These are phyloP conservation scores for Zoanthus sansibaricus DNA, from an alignment of 92 coral and sea anemone genomes.

Conservation along the genomic window DNA sequence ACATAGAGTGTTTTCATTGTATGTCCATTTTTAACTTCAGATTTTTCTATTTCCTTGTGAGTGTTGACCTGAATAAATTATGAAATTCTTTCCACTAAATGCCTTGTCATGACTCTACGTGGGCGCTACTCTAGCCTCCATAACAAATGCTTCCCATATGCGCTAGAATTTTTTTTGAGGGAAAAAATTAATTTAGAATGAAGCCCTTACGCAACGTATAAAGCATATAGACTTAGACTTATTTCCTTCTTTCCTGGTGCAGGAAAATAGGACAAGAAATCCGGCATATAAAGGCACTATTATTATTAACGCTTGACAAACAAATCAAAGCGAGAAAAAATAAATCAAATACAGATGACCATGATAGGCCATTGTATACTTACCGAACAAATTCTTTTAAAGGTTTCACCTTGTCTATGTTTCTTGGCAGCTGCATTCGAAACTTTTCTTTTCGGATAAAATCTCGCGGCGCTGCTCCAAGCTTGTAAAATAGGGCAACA, in stretches of 20 bases:
- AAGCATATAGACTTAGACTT: neutral
- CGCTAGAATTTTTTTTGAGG: neutral
- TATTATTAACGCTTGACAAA: slow-evolving; percentile 4
- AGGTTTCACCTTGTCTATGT: slow-evolving; percentile 23
- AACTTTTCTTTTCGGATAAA: slow-evolving; percentile 24
- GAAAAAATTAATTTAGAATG: slow-evolving; percentile 1
- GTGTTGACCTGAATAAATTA: too few relatives aligned
- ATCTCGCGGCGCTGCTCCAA: slow-evolving; percentile 23
- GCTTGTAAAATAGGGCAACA: slow-evolving; percentile 38
- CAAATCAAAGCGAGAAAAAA: neutral
- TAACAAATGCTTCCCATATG: neutral
- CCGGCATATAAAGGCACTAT: neutral
- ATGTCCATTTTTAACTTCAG: too few relatives aligned
- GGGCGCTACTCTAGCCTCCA: too few relatives aligned
- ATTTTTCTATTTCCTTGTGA: too few relatives aligned
- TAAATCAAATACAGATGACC: neutral
- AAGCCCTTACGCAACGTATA: slow-evolving; percentile 3
- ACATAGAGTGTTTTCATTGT: too few relatives aligned
- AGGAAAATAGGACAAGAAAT: too few relatives aligned
- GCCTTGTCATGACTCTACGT: too few relatives aligned
- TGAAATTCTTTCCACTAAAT: too few relatives aligned
- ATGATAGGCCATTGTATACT: slow-evolving; percentile 14
- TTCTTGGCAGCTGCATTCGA: slow-evolving; percentile 27
- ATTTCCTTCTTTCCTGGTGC: too few relatives aligned
- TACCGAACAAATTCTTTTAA: slow-evolving; percentile 23